These are phyloP conservation scores for Notocelia uddmanniana DNA, from an alignment of 2,888 invertebrate genomes.

Conservation along the genomic window DNA sequence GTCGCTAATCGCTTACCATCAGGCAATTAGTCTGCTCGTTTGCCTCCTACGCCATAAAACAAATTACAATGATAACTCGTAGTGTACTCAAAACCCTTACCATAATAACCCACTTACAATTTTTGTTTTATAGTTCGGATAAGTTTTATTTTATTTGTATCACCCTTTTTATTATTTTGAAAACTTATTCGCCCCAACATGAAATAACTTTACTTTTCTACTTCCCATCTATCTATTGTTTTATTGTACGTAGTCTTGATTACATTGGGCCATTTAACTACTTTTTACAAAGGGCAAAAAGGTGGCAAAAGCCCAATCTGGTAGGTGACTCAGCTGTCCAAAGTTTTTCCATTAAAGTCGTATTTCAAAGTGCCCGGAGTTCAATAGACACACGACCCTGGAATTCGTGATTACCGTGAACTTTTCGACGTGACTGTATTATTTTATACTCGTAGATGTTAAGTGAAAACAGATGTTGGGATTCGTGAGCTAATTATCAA, in stretches of 20 bases:
- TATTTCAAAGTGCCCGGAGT: slow-evolving; percentile 32
- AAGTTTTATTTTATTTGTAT: too few species aligned
- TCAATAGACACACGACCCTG: slow-evolving; percentile 31
- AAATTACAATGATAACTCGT: too few species aligned
- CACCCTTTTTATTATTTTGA: too few species aligned
- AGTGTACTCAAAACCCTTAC: too few species aligned
- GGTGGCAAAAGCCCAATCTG: slow-evolving; percentile 31
- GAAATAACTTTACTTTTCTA: slow-evolving; percentile 4
- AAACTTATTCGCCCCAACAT: too few species aligned
- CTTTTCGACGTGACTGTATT: slow-evolving; percentile 18
- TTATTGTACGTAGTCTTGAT: slow-evolving; percentile 25
- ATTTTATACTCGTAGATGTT: slow-evolving; percentile 18
- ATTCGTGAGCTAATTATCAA: not conserved
- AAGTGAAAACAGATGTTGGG: not conserved
- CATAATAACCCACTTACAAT: too few species aligned
- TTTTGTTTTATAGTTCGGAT: too few species aligned
- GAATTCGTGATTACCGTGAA: slow-evolving; percentile 32
- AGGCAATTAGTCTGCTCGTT: too few species aligned
- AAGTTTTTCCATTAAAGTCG: slow-evolving; percentile 45
- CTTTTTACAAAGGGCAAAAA: slow-evolving; percentile 30
- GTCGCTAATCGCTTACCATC: too few species aligned
- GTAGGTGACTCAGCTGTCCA: slow-evolving; percentile 30
- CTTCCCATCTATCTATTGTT: slow-evolving; percentile 7
- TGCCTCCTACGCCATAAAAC: too few species aligned
- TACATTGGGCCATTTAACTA: slow-evolving; percentile 12